Percentiles rank a stretch among this genome's conserved stretches.
phyloP scores from a whole-genome alignment of 2,113 vertebrate genomes.

The Myocastor coypus region DNA sequence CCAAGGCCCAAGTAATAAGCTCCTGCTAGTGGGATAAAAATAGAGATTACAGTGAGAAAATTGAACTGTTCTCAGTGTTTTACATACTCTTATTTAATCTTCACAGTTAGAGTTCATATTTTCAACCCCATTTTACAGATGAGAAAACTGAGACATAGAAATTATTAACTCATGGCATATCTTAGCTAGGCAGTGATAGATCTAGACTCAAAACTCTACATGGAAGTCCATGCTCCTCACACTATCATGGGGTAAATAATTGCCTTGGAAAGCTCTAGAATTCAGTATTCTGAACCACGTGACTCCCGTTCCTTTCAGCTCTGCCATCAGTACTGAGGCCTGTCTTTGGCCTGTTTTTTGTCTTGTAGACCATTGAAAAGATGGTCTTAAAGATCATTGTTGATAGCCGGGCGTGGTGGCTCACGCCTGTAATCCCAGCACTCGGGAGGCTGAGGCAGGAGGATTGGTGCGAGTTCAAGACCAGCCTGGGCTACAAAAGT shows the following conservation, averaged over 20 bases:
- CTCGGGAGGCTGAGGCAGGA: no score
- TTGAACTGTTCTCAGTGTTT: neutral
- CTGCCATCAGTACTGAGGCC: neutral
- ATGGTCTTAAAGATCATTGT: neutral
- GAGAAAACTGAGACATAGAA: constrained; percentile 72
- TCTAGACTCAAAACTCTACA: constrained; percentile 29
- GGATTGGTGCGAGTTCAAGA: no score
- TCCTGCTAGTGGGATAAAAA: constrained; percentile 1
- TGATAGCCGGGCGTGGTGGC: no score
- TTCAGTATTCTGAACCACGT: neutral
- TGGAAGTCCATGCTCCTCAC: neutral
- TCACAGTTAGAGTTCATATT: neutral
- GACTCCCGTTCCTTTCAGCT: neutral
- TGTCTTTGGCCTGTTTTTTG: constrained; percentile 11
- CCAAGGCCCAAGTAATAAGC: neutral
- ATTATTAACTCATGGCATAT: constrained; percentile 44
- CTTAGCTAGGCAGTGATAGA: constrained; percentile 49
- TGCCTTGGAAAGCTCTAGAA: constrained; percentile 28
- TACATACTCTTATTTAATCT: neutral
- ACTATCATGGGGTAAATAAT: neutral
- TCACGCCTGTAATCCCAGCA: no score
- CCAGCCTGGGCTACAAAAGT: no score
- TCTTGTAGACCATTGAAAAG: neutral
- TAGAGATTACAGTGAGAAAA: neutral
- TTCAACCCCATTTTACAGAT: constrained; percentile 63